Conservation (phyloP, 2,888 invertebrate species). For the Helobdella robusta region DNA sequence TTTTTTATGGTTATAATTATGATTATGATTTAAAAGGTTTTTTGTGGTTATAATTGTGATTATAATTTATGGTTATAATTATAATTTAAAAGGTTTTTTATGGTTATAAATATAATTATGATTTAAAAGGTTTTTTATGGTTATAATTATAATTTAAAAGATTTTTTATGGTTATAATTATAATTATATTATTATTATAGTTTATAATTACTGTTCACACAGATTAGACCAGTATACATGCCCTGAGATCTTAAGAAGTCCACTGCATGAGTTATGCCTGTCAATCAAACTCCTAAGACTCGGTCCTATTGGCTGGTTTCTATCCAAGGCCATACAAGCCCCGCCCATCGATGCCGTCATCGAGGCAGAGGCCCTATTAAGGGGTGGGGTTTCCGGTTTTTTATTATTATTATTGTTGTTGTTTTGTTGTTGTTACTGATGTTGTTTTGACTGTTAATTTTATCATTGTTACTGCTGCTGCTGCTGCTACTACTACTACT, state of each 20-base stretch:
- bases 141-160: neutral
- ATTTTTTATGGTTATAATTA: neutral
- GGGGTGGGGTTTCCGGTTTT: constrained; percentile 47
- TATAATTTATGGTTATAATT: neutral
- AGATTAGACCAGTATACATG: constrained; percentile 67
- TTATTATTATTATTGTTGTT: too few species aligned
- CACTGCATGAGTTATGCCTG: constrained; percentile 83
- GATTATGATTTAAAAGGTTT: too few species aligned
- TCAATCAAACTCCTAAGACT: constrained; percentile 79
- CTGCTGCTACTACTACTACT: too few species aligned
- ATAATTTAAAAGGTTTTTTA: neutral
- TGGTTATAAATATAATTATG: too few species aligned
- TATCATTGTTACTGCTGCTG: too few species aligned
- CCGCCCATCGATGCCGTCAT: constrained; percentile 95
- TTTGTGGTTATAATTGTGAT: neutral
- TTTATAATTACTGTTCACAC: constrained; percentile 22
- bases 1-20: neutral
- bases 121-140: too few species aligned
- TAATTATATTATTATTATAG: neutral
- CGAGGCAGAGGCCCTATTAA: constrained; percentile 76
- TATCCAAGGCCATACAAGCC: constrained; percentile 83
- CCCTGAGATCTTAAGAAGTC: constrained; percentile 95
- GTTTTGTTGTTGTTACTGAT: too few species aligned
- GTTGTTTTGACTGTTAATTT: too few species aligned
- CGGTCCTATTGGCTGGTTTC: constrained; percentile 83